Conservation (phyloP, 2,797 vertebrate genomes). For the Galagoides demidoff region DNA sequence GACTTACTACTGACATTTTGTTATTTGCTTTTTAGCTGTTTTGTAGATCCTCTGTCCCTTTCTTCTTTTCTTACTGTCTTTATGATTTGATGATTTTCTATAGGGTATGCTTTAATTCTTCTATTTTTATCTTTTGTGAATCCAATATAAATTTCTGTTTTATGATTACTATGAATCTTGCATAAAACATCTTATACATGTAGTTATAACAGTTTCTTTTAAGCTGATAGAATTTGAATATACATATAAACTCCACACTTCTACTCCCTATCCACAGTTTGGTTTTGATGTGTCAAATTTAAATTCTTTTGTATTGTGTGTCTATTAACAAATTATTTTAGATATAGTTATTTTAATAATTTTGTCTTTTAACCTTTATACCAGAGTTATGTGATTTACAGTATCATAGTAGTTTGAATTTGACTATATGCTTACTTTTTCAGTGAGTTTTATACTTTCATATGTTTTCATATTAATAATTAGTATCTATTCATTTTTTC, state of each 20-base stretch:
- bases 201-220: not conserved
- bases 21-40: too few species aligned
- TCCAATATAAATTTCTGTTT: too few species aligned
- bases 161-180: not conserved
- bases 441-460: too few species aligned
- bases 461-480: too few species aligned
- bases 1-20: too few species aligned
- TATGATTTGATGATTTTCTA: not conserved
- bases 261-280: not conserved
- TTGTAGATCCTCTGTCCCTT: not conserved
- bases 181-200: not conserved
- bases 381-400: not conserved
- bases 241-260: not conserved
- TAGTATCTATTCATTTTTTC: not conserved
- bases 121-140: not conserved
- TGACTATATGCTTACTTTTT: too few species aligned
- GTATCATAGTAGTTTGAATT: too few species aligned
- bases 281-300: not conserved
- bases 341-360: not conserved
- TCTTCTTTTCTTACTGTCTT: not conserved
- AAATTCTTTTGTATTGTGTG: not conserved
- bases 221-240: not conserved
- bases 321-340: not conserved
- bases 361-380: not conserved
- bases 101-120: not conserved